A percentile compares a stretch with the other conserved stretches of the same genome.
These are phyloP conservation scores for Acronicta aceris DNA, from an alignment of 2,888 invertebrate species.

Conservation along the genomic window DNA sequence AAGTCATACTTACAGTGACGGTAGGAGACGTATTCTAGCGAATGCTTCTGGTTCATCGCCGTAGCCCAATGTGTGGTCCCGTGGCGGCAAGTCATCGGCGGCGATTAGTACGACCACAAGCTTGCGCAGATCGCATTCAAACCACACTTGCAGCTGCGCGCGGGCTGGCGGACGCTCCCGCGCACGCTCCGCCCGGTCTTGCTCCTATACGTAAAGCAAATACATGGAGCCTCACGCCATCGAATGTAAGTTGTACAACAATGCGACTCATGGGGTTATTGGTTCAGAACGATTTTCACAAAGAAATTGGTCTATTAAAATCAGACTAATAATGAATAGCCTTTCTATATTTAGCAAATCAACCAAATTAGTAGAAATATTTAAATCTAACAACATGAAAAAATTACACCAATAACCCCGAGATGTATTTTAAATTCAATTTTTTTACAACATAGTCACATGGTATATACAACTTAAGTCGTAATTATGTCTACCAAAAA, in stretches of 20 bases:
- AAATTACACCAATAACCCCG: constrained; percentile 27
- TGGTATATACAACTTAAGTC: constrained; percentile 51
- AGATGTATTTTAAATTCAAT: constrained; percentile 28
- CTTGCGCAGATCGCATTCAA: constrained; percentile 94
- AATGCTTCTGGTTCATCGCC: constrained; percentile 95
- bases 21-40: constrained; percentile 94
- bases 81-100: constrained; percentile 94
- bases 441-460: constrained; percentile 55
- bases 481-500: constrained; percentile 63
- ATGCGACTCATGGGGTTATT: constrained; percentile 51
- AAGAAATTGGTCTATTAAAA: neutral
- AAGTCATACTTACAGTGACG: constrained; percentile 92
- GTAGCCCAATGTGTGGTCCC: constrained; percentile 94
- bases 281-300: constrained; percentile 16
- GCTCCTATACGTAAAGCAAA: constrained; percentile 73
- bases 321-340: neutral
- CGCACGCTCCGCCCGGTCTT: constrained; percentile 81
- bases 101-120: constrained; percentile 95
- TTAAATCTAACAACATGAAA: constrained; percentile 12
- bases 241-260: constrained; percentile 45
- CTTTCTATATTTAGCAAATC: neutral
- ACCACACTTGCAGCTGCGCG: constrained; percentile 96
- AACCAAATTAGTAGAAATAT: neutral
- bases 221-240: constrained; percentile 36
- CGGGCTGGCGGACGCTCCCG: constrained; percentile 93